Base-by-base conservation (phyloP, 2,113 vertebrate species). In the Tenebrosternarchus preto region DNA sequence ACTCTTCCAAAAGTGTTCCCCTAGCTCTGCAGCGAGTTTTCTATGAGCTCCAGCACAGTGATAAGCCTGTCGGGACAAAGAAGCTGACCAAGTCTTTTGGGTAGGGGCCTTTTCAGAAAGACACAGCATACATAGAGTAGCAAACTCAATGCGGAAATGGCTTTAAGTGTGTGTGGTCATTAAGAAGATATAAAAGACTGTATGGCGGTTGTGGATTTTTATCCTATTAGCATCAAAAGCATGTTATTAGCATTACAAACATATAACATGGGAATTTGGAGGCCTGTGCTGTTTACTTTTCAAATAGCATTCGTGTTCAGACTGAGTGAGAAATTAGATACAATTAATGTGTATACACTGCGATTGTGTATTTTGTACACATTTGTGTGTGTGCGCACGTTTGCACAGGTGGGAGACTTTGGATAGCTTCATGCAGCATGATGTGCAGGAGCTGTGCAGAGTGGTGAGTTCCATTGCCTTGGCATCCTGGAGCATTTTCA, bases 401-500 rank as follows among this genome's bases (percentile, higher is more conserved):
- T 82, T 57, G n/a, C 8, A 20, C 9, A 99, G 98, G 88, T 99
- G 98, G 98, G 98, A 99, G 91, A 99, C 98, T 39, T 91, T 99
- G 91, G 98, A 99, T 92, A 99, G 97, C 93, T 99, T 99, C 94
- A 99, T 99, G 98, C 98, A 99, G 88, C 98, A 99, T 5, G 97
- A 99, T 75, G 98, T 98, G 57, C 97, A 99, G 86, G 97, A 99
- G 86, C 91, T 99, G 2, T 99, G 98, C 92, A 94, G 98, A 93
- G 98, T 99, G 96, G 98, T 99, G 93, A 92, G 98, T 96, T 83
- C 69, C 29, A 63, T 39, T n/a, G 19, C 6, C 16, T 0, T n/a
- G 0, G 31, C 31, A 20, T 66, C 33, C 25, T 29, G 25, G 22
- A 22, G 56, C 25, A 29, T 9, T 33, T 31, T 64, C 5, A 6